These are phyloP conservation scores for Pterobdella sp. DNA, from an alignment of 2,888 invertebrate genomes.

Conservation along the genomic window DNA sequence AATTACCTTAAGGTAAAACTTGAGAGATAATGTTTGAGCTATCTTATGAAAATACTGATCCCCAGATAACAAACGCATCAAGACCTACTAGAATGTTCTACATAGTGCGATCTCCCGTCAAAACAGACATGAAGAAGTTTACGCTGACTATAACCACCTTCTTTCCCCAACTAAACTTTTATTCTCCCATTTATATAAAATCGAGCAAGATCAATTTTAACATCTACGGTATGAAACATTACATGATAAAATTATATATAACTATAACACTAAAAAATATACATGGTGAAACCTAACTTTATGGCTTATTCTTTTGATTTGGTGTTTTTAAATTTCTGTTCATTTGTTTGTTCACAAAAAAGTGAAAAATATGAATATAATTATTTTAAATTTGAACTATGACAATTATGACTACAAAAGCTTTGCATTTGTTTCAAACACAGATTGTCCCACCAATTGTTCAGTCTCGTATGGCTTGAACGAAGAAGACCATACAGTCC, in stretches of 20 bases:
- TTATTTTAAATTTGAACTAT: too few relatives aligned
- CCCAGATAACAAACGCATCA: background rate
- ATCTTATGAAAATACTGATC: too few relatives aligned
- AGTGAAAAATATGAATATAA: too few relatives aligned
- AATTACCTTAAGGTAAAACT: background rate
- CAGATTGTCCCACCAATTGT: slow-evolving; percentile 4
- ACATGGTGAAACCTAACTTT: too few relatives aligned
- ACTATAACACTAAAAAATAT: too few relatives aligned
- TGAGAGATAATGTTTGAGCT: background rate
- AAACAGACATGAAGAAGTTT: background rate
- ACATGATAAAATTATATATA: too few relatives aligned
- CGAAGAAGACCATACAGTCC: background rate
- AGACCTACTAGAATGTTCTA: background rate
- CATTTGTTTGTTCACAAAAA: too few relatives aligned
- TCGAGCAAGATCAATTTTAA: background rate
- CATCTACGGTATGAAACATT: too few relatives aligned
- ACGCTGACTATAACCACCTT: background rate
- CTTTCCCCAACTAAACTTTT: background rate
- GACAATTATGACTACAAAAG: too few relatives aligned
- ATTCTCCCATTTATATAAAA: background rate
- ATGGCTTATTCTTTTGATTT: too few relatives aligned
- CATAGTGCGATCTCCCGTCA: background rate
- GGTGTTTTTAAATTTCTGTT: too few relatives aligned
- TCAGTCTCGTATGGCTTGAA: background rate
- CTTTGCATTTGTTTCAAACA: too few relatives aligned